Evolutionary conservation across 1,140 invertebrate genomes (phyloP).

Genomic region (Drosophila quadrilineata): DNA sequence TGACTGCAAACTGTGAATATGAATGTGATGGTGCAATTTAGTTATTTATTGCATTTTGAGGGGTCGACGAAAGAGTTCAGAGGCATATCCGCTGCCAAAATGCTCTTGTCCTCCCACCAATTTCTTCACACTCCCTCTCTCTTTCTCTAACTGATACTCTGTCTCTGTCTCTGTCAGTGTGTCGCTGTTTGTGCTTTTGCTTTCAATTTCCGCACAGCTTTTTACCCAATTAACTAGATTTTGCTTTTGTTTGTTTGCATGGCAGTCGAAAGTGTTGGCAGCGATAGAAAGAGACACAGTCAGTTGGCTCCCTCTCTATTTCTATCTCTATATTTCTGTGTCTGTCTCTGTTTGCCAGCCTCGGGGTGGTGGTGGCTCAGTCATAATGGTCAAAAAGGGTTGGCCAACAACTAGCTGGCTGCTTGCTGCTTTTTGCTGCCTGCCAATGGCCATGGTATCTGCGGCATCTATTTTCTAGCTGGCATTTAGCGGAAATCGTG

Average conservation of each 20-base stretch:
- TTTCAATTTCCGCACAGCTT: slow-evolving; percentile 71
- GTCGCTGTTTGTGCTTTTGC: slow-evolving; percentile 43
- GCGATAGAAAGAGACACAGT: too few relatives aligned
- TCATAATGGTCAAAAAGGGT: slow-evolving; percentile 18
- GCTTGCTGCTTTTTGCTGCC: slow-evolving; percentile 17
- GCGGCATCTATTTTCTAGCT: slow-evolving; percentile 41
- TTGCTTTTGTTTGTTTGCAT: slow-evolving; percentile 59
- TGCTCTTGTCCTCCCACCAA: slow-evolving; percentile 3
- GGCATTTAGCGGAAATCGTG: slow-evolving; percentile 60
- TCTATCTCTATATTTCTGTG: too few relatives aligned
- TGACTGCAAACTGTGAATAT: slow-evolving; percentile 2
- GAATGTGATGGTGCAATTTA: slow-evolving; percentile 39
- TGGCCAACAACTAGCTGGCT: slow-evolving; percentile 1
- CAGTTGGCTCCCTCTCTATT: background rate
- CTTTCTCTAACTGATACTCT: background rate
- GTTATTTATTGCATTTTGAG: slow-evolving; percentile 69
- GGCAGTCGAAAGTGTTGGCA: slow-evolving; percentile 6
- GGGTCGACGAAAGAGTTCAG: background rate
- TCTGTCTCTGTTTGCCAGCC: too few relatives aligned
- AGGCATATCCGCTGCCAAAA: slow-evolving; percentile 33
- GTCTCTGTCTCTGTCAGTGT: background rate
- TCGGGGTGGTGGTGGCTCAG: too few relatives aligned
- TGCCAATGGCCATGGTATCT: too few relatives aligned
- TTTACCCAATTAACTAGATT: slow-evolving; percentile 79
- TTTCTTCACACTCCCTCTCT: background rate